Conservation (phyloP, 2,888 invertebrate genomes). For the Clusia tigrina region DNA sequence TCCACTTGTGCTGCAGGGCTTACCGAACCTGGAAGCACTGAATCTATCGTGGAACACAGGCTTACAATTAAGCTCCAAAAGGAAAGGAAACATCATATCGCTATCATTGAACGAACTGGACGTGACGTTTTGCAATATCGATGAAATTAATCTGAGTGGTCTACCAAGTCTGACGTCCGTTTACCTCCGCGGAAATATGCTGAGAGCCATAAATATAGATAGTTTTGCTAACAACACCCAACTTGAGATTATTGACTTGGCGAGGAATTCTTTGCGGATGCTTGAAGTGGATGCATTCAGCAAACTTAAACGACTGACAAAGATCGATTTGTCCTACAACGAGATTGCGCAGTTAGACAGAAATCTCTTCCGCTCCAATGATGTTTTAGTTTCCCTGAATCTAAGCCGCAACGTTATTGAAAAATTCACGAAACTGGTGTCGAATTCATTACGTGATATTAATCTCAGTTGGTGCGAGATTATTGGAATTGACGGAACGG, state of each 20-base stretch:
- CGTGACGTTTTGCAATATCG: slow-evolving; percentile 71
- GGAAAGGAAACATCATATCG: slow-evolving; percentile 65
- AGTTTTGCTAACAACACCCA: slow-evolving; percentile 72
- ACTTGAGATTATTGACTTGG: slow-evolving; percentile 71
- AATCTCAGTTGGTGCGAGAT: slow-evolving; percentile 76
- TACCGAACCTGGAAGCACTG: slow-evolving; percentile 70
- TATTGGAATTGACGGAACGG: slow-evolving; percentile 66
- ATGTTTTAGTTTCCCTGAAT: slow-evolving; percentile 69
- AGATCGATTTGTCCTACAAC: slow-evolving; percentile 76
- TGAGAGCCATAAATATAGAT: slow-evolving; percentile 67
- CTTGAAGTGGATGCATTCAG: slow-evolving; percentile 71
- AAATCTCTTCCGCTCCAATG: slow-evolving; percentile 70
- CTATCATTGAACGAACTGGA: slow-evolving; percentile 69
- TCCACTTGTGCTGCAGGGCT: slow-evolving; percentile 67
- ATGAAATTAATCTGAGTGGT: slow-evolving; percentile 69
- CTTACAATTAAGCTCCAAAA: slow-evolving; percentile 59
- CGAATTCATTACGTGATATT: slow-evolving; percentile 68
- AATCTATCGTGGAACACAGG: slow-evolving; percentile 71
- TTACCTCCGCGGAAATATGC: slow-evolving; percentile 71
- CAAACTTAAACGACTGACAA: slow-evolving; percentile 68
- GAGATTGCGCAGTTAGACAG: slow-evolving; percentile 70
- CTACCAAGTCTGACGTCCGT: slow-evolving; percentile 70
- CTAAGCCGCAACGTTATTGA: slow-evolving; percentile 73
- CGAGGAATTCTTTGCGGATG: slow-evolving; percentile 72
- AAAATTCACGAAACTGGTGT: slow-evolving; percentile 68